Evolutionary conservation across 2,888 invertebrate genomes (phyloP), one percentile per base, ranked within the genome.

Genomic region (Crepidodera aurea): DNA sequence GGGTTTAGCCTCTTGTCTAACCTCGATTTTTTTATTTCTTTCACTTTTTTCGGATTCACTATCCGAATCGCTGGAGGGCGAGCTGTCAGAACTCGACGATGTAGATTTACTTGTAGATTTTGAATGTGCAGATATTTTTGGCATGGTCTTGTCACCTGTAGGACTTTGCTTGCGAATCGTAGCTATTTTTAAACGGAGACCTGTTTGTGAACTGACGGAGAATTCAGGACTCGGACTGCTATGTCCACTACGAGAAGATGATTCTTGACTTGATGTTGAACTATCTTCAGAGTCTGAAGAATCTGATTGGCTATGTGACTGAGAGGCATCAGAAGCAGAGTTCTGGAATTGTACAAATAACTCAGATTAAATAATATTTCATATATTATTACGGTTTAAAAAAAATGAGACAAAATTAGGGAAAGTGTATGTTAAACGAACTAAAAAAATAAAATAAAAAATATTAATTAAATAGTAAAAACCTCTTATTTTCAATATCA

Each of bases 101-200:
- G 82, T 81, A 27, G 83, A 83, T 7, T 73, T 75, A 71, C 83
- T 84, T 12, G 82, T 81, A 29, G 83, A 83, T 7, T 73, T 75
- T 75, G 65, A 66, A 71, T 72, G 56, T 72, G 70, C 62, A 72
- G 78, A 79, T 46, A 78, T 71, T 62, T 82, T 72, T n/a, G 51
- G 78, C 71, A 82, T 81, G 29, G 77, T 71, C 51, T 80, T 77
- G 67, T 70, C 67, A n/a, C 67, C 67, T 12, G 72, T 82, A 78
- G 79, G 72, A 78, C 78, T 75, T 77, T 85, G 73, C 73, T 84
- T 84, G 46, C 84, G 84, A 64, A 87, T 85, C 39, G 86, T 86
- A 66, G 87, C 86, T 60, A 87, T 87, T 71, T 86, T 87, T 51
- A 87, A 81, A 65, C 87, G 84, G 54, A 87, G 75, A 15, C 86